Percentiles rank a stretch among this genome's conserved stretches.
phyloP scores from a whole-genome alignment of 2,888 invertebrate species.

The Dendrolimus pini region DNA sequence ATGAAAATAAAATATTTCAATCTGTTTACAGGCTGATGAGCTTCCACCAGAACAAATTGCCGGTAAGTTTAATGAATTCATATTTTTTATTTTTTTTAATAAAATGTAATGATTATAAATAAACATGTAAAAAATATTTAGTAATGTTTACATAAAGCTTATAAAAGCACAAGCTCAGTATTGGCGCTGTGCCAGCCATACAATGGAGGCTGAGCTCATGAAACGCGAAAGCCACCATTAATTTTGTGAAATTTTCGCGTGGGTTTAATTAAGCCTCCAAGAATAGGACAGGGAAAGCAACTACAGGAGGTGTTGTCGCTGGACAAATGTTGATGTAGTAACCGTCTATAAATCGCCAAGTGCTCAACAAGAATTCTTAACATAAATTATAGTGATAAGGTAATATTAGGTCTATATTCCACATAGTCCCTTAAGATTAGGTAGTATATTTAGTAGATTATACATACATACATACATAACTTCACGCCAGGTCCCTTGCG shows the following conservation, averaged over 20 bases:
- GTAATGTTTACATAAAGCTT: slow-evolving; percentile 35
- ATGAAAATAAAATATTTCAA: slow-evolving; percentile 17
- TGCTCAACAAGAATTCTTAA: neutral
- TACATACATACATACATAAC: too few species aligned
- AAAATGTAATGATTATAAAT: neutral
- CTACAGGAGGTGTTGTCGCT: slow-evolving; percentile 34
- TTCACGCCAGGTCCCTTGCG: too few species aligned
- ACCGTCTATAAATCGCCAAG: neutral
- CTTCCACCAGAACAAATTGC: slow-evolving; percentile 94
- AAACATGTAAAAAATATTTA: slow-evolving; percentile 24
- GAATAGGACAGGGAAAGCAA: slow-evolving; percentile 33
- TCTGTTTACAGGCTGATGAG: slow-evolving; percentile 86
- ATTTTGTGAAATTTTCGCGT: slow-evolving; percentile 39
- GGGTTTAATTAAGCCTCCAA: slow-evolving; percentile 42
- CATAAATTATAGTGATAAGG: neutral
- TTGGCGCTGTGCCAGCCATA: slow-evolving; percentile 49
- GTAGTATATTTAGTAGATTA: too few species aligned
- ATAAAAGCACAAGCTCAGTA: slow-evolving; percentile 40
- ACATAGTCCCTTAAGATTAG: too few species aligned
- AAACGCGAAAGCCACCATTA: slow-evolving; percentile 37
- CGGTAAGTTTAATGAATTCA: slow-evolving; percentile 77
- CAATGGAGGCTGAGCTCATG: slow-evolving; percentile 50
- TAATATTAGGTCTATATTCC: neutral
- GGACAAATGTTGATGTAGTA: slow-evolving; percentile 14
- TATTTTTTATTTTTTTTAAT: slow-evolving; percentile 6